Base-by-base conservation (phyloP, 23 tunicate genomes). In the Corella eumyota region DNA sequence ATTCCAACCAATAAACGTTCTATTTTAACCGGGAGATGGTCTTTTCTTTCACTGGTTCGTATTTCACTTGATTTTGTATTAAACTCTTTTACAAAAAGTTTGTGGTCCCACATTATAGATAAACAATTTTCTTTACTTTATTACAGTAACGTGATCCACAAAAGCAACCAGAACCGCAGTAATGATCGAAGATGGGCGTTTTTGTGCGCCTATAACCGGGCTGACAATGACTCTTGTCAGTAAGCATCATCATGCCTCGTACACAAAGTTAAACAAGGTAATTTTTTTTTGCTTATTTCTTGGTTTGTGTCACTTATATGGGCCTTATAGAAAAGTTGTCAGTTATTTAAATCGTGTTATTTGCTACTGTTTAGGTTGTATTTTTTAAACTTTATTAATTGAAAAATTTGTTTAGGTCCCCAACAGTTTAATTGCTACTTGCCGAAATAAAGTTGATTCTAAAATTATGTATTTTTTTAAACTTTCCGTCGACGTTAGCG, bases 171-270 rank as follows among this genome's bases (percentile, higher is more conserved):
- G 30, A 71, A 71, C 40, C 3, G 25, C 9, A 71, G 77, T 30
- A 40, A 71, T 30, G 77, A 71, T 32, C 77, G 77, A 3, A 24
- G 77, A 45, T 71, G 77, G 77, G 77, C 77, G 20, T 60, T 71
- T 6, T 26, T 71, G 23, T 45, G 67, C 54, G 77, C 77, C 3
- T 71, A 71, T 46, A 71, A 71, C 56, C 55, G 77, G 19, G 77
- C 77, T 17, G 77, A 71, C 40, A 71, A 71, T 34, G 60, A 71
- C n/a, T 60, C 77, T 67, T 28, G 25, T 48, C 2, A 26, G 15
- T 2, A 22, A 46, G 35, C 77, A 71, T 29, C 77, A 71, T 45
- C 77, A 71, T 45, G 45, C 77, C 9, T 23, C 30, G 37, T 71
- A 71, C 45, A 46, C 30, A 31, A 66, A 66, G 31, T 45, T 71